Evolutionary conservation across 2,888 invertebrate genomes (phyloP).

Genomic region (Smittia aterrima): DNA sequence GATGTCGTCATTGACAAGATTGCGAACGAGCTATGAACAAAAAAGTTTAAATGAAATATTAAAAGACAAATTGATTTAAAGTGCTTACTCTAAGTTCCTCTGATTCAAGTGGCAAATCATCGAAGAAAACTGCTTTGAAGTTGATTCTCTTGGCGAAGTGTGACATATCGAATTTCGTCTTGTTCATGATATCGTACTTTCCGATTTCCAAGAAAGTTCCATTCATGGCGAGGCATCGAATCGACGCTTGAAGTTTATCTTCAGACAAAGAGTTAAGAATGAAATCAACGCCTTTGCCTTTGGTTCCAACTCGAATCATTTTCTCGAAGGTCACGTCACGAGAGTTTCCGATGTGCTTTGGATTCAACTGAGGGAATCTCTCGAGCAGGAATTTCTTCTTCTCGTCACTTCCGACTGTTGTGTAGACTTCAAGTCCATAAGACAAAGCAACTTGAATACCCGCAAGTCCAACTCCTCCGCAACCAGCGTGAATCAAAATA

Average conservation of each 20-base stretch:
- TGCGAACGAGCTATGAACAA: slow-evolving; percentile 52
- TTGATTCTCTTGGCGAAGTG: slow-evolving; percentile 56
- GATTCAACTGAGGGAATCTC: slow-evolving; percentile 50
- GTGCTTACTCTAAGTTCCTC: slow-evolving; percentile 53
- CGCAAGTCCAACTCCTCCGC: slow-evolving; percentile 68
- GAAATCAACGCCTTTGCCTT: slow-evolving; percentile 78
- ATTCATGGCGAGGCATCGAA: slow-evolving; percentile 57
- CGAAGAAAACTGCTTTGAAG: slow-evolving; percentile 60
- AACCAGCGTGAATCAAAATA: slow-evolving; percentile 54
- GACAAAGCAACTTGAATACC: slow-evolving; percentile 64
- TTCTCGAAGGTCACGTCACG: slow-evolving; percentile 77
- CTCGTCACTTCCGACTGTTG: slow-evolving; percentile 63
- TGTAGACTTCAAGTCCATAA: slow-evolving; percentile 60
- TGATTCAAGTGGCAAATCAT: slow-evolving; percentile 57
- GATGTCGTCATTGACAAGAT: slow-evolving; percentile 63
- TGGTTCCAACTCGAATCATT: slow-evolving; percentile 70
- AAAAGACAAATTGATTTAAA: background rate
- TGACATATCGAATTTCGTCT: slow-evolving; percentile 64
- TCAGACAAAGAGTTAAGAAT: slow-evolving; percentile 83
- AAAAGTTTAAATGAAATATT: background rate
- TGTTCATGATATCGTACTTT: slow-evolving; percentile 71
- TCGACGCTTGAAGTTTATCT: slow-evolving; percentile 70
- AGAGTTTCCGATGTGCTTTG: slow-evolving; percentile 73
- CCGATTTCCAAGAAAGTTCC: slow-evolving; percentile 77
- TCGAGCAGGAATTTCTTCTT: slow-evolving; percentile 60